phyloP scores from a whole-genome alignment of 1,140 invertebrate genomes.

The Nephotettix cincticeps region DNA sequence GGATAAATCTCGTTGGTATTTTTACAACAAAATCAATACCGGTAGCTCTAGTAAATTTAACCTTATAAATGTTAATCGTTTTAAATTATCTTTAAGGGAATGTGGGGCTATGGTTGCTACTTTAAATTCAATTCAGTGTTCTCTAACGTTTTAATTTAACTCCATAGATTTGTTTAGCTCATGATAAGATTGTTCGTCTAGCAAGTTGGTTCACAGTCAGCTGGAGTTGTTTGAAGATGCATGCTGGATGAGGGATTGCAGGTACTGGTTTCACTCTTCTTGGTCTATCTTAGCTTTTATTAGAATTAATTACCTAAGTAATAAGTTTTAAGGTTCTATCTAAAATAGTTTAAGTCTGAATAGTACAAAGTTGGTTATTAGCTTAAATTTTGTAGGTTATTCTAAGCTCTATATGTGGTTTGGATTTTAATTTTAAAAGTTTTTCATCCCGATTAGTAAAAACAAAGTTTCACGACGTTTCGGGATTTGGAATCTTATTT shows the following conservation, averaged over 20 bases:
- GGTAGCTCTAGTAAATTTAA: no score
- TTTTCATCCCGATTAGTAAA: no score
- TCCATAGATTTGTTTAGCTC: no score
- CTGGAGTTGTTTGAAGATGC: not conserved
- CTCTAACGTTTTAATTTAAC: no score
- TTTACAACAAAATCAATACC: no score
- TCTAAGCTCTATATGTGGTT: not conserved
- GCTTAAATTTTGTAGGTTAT: not conserved
- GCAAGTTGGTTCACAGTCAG: not conserved
- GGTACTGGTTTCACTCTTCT: slow-evolving; percentile 7
- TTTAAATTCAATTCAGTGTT: no score
- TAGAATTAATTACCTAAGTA: not conserved
- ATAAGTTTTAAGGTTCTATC: not conserved
- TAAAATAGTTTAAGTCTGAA: not conserved
- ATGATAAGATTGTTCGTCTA: no score
- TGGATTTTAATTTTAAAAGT: not conserved
- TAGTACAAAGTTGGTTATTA: not conserved
- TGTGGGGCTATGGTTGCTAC: no score
- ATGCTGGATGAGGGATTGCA: not conserved
- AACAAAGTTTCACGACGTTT: no score
- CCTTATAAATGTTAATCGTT: no score
- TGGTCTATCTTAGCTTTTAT: not conserved
- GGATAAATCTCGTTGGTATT: no score
- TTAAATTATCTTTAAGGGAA: no score
- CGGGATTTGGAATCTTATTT: not conserved